These are phyloP conservation scores for Coreoperca whiteheadi DNA, from an alignment of 2,113 vertebrate species.

Conservation along the genomic window DNA sequence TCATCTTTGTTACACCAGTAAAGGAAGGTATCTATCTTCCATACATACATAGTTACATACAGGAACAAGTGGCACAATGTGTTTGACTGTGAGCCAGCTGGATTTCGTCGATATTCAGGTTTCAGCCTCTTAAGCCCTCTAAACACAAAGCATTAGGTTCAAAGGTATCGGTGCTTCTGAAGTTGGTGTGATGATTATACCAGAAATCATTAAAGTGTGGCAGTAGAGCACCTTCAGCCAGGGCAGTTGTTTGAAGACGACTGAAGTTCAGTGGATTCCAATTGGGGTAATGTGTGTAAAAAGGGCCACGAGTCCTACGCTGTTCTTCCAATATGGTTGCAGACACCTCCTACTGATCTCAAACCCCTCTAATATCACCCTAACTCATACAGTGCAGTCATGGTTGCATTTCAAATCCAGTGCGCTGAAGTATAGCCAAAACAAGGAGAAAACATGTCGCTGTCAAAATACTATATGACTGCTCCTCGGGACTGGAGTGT, in stretches of 20 bases:
- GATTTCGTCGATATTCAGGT: background rate
- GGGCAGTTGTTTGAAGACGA: background rate
- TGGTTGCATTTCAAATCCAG: background rate
- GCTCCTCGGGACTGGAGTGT: background rate
- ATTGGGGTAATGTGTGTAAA: background rate
- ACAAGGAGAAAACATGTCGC: background rate
- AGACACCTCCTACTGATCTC: background rate
- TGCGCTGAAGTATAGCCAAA: background rate
- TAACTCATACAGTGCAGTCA: background rate
- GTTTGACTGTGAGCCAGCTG: background rate
- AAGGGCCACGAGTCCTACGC: background rate
- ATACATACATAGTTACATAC: background rate
- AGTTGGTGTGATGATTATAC: background rate
- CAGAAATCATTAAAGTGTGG: background rate
- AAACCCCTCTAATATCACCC: background rate
- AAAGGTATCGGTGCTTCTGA: background rate
- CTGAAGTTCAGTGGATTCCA: background rate
- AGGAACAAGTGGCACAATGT: background rate
- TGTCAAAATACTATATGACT: background rate
- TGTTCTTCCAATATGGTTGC: background rate
- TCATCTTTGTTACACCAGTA: background rate
- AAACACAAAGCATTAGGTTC: background rate
- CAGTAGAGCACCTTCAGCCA: background rate
- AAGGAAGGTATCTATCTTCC: background rate
- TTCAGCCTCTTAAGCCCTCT: background rate